Base-by-base conservation (phyloP, 1,140 invertebrate genomes). In the Ditylenchus dipsaci region DNA sequence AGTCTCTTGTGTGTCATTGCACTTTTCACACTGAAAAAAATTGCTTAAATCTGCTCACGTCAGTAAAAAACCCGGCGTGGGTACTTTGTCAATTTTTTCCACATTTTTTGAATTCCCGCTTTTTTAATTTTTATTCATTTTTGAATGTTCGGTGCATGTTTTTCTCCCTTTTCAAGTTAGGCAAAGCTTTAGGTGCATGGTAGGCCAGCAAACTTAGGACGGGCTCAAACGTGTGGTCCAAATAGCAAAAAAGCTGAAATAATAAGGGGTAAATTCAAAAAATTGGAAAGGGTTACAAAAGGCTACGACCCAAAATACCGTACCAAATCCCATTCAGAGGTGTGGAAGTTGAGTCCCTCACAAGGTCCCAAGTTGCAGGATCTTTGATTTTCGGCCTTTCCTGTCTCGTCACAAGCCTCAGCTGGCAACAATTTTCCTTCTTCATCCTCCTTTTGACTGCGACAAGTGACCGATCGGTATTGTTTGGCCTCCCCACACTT, bases 291-390 rank as follows among this genome's bases (percentile, higher is more conserved):
- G n/a, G n/a, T 45, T 45, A 13, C n/a, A 45, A 45, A 45, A 45
- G 43, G 11, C 11, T 45, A 45, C 43, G 11, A 45, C n/a, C 43
- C 43, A 13, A 13, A 45, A 23, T 23, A 26, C 11, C 27, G 89
- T 86, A 93, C 92, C 66, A 91, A 91, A 77, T 88, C 88, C 93
- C 93, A 96, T 27, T 90, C 88, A 7, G 90, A 89, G 0, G 88
- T 86, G 33, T 93, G 87, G 91, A 93, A 95, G 82, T 95, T 92
- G 17, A 93, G 88, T 13, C 92, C 92, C 63, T 91, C 90, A 79
- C 93, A 95, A 7, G 92, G 91, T 53, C 89, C 87, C 33, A 90
- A 72, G 68, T 89, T 87, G 82, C 93, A 95, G 45, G 84, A 61
- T 77, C 89, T 87, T 72, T 90, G 88, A 7, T 81, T 84, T 17